Evolutionary conservation across 2,888 invertebrate genomes (phyloP).

Genomic region (Brenthis daphne): DNA sequence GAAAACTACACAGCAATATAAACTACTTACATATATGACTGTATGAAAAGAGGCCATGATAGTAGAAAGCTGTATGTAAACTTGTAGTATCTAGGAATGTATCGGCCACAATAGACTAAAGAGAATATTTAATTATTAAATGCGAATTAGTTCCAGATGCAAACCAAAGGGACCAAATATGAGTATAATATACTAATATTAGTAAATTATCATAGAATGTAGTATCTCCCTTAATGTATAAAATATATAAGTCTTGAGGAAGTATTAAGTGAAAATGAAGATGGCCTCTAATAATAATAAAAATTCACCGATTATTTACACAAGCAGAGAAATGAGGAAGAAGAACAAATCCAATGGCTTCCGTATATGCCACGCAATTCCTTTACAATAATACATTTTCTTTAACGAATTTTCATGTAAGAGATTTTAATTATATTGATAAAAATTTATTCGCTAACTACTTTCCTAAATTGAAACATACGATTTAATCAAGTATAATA

Average conservation of each 20-base stretch:
- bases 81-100: neutral
- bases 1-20: slow-evolving; percentile 36
- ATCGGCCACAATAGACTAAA: neutral
- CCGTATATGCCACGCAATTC: slow-evolving; percentile 33
- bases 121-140: neutral
- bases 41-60: slow-evolving; percentile 25
- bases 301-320: slow-evolving; percentile 12
- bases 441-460: slow-evolving; percentile 70
- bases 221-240: too few relatives aligned
- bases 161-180: slow-evolving; percentile 3
- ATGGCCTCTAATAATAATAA: slow-evolving; percentile 26
- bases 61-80: slow-evolving; percentile 6
- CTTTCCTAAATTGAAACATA: slow-evolving; percentile 51
- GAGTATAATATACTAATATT: neutral
- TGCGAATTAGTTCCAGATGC: neutral
- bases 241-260: too few relatives aligned
- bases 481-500: slow-evolving; percentile 46
- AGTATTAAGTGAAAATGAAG: neutral
- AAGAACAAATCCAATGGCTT: slow-evolving; percentile 36
- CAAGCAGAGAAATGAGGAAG: slow-evolving; percentile 31
- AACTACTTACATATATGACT: slow-evolving; percentile 31
- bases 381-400: slow-evolving; percentile 25
- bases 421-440: slow-evolving; percentile 36
- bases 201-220: too few relatives aligned
- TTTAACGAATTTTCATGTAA: slow-evolving; percentile 22